Base-by-base conservation (phyloP, 2,888 invertebrate genomes). In the Drosophila kuntzei region DNA sequence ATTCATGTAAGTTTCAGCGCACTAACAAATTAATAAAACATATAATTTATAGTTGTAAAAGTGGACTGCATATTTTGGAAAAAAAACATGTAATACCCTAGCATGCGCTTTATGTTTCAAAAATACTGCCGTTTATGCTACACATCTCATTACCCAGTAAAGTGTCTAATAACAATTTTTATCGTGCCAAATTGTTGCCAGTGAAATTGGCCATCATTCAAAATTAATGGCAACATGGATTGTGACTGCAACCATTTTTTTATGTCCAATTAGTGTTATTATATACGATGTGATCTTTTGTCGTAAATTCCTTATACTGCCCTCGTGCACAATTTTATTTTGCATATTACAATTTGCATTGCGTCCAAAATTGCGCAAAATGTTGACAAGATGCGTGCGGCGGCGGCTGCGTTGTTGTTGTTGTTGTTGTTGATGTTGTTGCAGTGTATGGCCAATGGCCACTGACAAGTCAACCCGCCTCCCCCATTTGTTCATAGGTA, bases 331-430 rank as follows among this genome's bases (percentile, higher is more conserved):
- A 34, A 16, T 49, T 46, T 29, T 25, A 32, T 44, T 65, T 66
- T 32, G 32, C 71, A 58, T 71, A 62, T 34, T 44, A 55, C 43
- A 37, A 66, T 71, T 76, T 74, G 61, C 66, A 76, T 76, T 57
- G 60, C 76, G 61, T 72, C 47, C 54, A 59, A 67, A 72, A 71
- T 72, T 77, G 63, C 59, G 59, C 46, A 68, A 76, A 76, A 57
- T 72, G 73, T 51, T 76, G 73, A 75, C 62, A 75, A 76, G 72
- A 76, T 75, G 74, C 62, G 76, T 76, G 59, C 62, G 41, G 61
- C 36, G 14, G 57, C 34, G 29, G 58, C 9, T 41, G 14, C 34
- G 47, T 34, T 36, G 25, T 29, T 46, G 34, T n/a, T 34, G 14
- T 11, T 22, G 39, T 50, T 51, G 49, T 16, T 37, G n/a, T 29